A percentile compares a stretch with the other conserved stretches of the same genome.
Conservation (phyloP, 2,888 invertebrate genomes). For the Cryptops parisi region DNA sequence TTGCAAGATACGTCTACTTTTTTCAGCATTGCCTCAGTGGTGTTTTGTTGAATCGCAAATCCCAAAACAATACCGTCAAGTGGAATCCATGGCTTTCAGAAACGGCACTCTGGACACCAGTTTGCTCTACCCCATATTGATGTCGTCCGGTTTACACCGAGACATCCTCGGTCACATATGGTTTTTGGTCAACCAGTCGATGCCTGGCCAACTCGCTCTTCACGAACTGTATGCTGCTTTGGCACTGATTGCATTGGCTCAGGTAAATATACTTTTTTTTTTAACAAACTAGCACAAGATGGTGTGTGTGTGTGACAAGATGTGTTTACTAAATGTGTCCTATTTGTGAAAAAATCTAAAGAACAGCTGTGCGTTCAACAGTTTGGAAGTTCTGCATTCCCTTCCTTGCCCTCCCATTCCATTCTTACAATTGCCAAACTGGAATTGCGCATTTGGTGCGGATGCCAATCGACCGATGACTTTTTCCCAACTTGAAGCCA, state of each 20-base stretch:
- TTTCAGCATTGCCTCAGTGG: constrained; percentile 18
- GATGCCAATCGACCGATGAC: too few relatives aligned
- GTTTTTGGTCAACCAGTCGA: constrained; percentile 33
- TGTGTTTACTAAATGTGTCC: background rate
- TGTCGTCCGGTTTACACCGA: constrained; percentile 33
- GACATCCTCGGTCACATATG: constrained; percentile 35
- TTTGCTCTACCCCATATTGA: constrained; percentile 35
- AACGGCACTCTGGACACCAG: constrained; percentile 29
- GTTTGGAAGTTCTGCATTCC: constrained; percentile 12
- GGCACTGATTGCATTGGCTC: constrained; percentile 36
- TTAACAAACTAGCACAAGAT: background rate
- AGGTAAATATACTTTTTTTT: too few relatives aligned
- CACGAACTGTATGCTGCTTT: constrained; percentile 36
- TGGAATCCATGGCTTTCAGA: constrained; percentile 26
- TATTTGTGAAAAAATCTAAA: background rate
- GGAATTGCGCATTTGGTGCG: too few relatives aligned
- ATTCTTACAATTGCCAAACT: constrained; percentile 6
- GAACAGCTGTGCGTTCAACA: constrained; percentile 14
- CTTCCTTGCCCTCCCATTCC: constrained; percentile 12
- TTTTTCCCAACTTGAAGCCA: too few relatives aligned
- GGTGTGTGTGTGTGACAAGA: too few relatives aligned
- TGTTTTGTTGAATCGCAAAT: constrained; percentile 22
- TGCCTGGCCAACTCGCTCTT: constrained; percentile 34
- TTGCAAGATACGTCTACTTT: background rate
- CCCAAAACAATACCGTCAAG: constrained; percentile 28